These are phyloP conservation scores for Parascotia fuliginaria DNA, from an alignment of 2,888 invertebrate genomes.

Conservation along the genomic window DNA sequence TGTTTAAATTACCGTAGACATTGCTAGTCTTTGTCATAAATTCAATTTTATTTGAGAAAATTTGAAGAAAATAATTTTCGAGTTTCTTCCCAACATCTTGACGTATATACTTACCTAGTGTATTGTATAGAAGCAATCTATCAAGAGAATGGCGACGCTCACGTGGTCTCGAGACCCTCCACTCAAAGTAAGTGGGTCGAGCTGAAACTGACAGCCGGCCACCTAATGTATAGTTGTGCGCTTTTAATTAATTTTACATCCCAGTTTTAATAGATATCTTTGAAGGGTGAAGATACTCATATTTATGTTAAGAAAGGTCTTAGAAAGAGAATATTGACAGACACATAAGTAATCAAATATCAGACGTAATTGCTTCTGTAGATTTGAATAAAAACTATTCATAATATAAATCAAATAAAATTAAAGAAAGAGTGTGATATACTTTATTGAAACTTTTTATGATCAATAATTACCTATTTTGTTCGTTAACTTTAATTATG, in stretches of 20 bases:
- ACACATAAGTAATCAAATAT: no score
- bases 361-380: no score
- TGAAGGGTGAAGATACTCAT: not conserved
- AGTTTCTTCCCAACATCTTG: constrained; percentile 2
- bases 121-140: constrained; percentile 21
- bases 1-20: no score
- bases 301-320: not conserved
- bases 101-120: constrained; percentile 10
- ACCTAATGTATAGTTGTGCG: constrained; percentile 50
- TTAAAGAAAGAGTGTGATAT: no score
- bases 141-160: constrained; percentile 40
- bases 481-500: no score
- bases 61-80: not conserved
- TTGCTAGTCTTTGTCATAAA: no score
- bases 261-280: not conserved
- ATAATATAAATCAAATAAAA: no score
- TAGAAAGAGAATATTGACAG: no score
- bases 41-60: no score
- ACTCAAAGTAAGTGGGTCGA: constrained; percentile 58
- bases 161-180: constrained; percentile 48
- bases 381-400: no score
- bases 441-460: no score
- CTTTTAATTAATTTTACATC: constrained; percentile 61
- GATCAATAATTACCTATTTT: no score
- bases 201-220: constrained; percentile 64